Evolutionary conservation across 2,888 invertebrate genomes (phyloP).

Genomic region (Orthonevra nobilis): DNA sequence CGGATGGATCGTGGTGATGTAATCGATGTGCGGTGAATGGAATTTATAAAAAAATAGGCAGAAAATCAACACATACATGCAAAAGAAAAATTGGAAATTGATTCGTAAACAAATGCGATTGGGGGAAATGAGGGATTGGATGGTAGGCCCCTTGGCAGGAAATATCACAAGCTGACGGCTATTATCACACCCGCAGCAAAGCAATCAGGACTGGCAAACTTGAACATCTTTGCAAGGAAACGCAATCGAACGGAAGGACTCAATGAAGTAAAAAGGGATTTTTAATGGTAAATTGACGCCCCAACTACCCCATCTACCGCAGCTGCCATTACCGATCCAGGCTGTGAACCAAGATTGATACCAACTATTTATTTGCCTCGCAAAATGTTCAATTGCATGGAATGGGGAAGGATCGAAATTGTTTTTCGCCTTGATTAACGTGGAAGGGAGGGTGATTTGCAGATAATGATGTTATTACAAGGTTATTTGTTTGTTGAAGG

Average conservation of each 20-base stretch:
- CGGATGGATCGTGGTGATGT: not conserved
- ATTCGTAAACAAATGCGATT: constrained; percentile 43
- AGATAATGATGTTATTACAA: constrained; percentile 49
- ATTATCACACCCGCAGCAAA: constrained; percentile 57
- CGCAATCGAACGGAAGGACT: constrained; percentile 59
- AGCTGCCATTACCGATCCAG: not conserved
- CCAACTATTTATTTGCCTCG: constrained; percentile 45
- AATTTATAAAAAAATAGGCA: constrained; percentile 18
- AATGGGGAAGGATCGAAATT: constrained; percentile 35
- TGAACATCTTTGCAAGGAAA: constrained; percentile 52
- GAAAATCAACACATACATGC: constrained; percentile 6
- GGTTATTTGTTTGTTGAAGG: constrained; percentile 20
- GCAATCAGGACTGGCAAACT: constrained; percentile 51
- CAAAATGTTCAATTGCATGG: too few relatives aligned
- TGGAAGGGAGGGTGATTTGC: constrained; percentile 39
- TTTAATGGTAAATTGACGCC: constrained; percentile 58
- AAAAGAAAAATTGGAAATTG: constrained; percentile 37
- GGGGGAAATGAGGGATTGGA: constrained; percentile 35
- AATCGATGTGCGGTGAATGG: constrained; percentile 42
- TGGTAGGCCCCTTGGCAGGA: constrained; percentile 14
- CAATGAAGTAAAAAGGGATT: constrained; percentile 67
- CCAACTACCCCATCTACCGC: not conserved
- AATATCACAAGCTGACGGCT: constrained; percentile 64
- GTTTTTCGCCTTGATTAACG: constrained; percentile 49
- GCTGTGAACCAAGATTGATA: constrained; percentile 40